Evolutionary conservation across 2,888 invertebrate genomes (phyloP).

Genomic region (Caradrina kadenii): DNA sequence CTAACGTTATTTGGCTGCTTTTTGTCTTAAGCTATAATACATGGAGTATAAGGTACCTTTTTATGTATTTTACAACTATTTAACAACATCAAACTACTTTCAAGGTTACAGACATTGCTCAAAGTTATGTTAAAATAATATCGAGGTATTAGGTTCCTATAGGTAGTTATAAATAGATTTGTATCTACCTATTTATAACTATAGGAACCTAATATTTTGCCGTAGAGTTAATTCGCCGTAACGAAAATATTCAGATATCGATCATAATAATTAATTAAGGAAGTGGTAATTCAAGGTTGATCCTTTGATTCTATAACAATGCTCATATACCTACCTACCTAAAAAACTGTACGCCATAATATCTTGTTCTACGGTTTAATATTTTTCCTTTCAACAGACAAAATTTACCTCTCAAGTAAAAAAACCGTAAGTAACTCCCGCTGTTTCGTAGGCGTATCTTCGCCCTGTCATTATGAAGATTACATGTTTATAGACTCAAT

Average conservation of each 20-base stretch:
- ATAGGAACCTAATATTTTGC: conserved; percentile 2
- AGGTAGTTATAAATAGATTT: conserved; percentile 12
- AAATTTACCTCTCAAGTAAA: background rate
- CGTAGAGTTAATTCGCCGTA: conserved; percentile 25
- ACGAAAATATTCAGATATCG: conserved; percentile 34
- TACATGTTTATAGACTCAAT: conserved; percentile 44
- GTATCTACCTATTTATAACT: conserved; percentile 5
- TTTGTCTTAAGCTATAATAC: too few species aligned
- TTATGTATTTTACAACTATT: background rate
- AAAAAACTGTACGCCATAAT: background rate
- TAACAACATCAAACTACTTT: background rate
- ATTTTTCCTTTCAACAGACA: conserved; percentile 1
- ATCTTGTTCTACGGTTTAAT: background rate
- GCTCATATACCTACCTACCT: conserved; percentile 4
- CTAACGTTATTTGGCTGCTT: too few species aligned
- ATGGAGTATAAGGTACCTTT: background rate
- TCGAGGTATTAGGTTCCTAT: conserved; percentile 1
- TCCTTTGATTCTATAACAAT: conserved; percentile 25
- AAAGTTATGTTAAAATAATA: background rate
- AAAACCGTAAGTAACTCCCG: background rate
- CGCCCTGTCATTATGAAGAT: conserved; percentile 48
- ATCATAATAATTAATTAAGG: conserved; percentile 35
- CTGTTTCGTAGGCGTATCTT: conserved; percentile 19
- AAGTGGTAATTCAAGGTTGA: conserved; percentile 56
- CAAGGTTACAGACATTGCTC: conserved; percentile 8